These are phyloP conservation scores for Scolopax bukidnonensis DNA, from an alignment of 2,797 vertebrate species.

Conservation along the genomic window DNA sequence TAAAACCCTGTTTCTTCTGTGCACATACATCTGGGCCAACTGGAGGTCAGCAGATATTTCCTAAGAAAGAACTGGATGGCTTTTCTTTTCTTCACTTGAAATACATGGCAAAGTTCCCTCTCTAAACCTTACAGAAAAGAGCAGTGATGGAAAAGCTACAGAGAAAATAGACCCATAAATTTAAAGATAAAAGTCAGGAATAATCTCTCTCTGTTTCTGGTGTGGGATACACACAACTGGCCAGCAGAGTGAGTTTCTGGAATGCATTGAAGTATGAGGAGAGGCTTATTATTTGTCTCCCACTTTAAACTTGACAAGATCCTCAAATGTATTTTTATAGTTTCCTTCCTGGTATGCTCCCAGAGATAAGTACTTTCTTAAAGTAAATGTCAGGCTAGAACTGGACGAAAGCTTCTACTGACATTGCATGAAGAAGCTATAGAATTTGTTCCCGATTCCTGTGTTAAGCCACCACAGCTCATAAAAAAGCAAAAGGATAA, in stretches of 20 bases:
- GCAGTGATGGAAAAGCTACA: background rate
- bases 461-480: background rate
- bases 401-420: background rate
- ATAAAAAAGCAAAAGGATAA: background rate
- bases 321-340: slow-evolving; percentile 16
- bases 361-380: slow-evolving; percentile 31
- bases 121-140: background rate
- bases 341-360: slow-evolving; percentile 37
- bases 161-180: background rate
- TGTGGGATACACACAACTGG: background rate
- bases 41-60: background rate
- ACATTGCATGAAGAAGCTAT: background rate
- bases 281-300: background rate
- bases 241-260: background rate
- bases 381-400: background rate
- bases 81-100: background rate
- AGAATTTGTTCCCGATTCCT: background rate
- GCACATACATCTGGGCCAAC: background rate
- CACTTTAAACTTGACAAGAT: slow-evolving; percentile 15
- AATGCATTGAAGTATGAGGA: background rate
- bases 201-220: background rate
- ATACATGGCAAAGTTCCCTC: background rate
- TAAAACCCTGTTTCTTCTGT: background rate
- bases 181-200: background rate
- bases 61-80: background rate